Conservation (phyloP, 2,797 vertebrate genomes). For the Synanceia verrucosa region DNA sequence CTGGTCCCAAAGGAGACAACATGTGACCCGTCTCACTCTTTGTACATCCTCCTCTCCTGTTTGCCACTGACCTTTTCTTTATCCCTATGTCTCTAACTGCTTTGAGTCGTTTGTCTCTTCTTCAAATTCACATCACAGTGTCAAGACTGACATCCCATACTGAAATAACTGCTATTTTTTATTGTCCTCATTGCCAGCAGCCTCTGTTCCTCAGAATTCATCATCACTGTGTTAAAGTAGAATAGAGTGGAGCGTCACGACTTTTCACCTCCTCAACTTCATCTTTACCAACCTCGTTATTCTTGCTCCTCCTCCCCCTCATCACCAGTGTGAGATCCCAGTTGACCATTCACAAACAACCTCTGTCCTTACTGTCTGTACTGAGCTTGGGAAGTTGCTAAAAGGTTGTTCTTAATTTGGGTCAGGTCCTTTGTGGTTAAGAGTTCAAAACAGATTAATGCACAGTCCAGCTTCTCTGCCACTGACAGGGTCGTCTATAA, state of each 20-base stretch:
- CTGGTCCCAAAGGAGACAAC: neutral
- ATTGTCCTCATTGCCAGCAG: neutral
- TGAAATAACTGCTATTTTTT: neutral
- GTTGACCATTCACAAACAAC: constrained; percentile 1
- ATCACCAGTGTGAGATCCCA: constrained; percentile 18
- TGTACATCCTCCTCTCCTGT: neutral
- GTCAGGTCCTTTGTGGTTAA: constrained; percentile 7
- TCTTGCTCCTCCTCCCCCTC: neutral
- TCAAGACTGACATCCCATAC: neutral
- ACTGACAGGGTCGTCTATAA: neutral
- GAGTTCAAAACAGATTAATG: neutral
- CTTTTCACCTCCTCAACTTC: neutral
- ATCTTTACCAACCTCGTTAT: neutral
- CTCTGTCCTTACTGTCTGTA: neutral
- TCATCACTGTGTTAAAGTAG: neutral
- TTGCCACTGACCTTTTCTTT: neutral
- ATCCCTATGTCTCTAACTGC: neutral
- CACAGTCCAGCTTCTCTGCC: neutral
- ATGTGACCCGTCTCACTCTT: neutral
- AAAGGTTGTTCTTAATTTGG: constrained; percentile 23
- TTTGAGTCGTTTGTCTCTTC: neutral
- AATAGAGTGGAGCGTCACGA: neutral
- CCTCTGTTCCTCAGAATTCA: neutral
- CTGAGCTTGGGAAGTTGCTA: constrained; percentile 23
- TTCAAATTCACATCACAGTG: neutral